Conservation (phyloP, 2,113 vertebrate species). For the Sapajus apella region DNA sequence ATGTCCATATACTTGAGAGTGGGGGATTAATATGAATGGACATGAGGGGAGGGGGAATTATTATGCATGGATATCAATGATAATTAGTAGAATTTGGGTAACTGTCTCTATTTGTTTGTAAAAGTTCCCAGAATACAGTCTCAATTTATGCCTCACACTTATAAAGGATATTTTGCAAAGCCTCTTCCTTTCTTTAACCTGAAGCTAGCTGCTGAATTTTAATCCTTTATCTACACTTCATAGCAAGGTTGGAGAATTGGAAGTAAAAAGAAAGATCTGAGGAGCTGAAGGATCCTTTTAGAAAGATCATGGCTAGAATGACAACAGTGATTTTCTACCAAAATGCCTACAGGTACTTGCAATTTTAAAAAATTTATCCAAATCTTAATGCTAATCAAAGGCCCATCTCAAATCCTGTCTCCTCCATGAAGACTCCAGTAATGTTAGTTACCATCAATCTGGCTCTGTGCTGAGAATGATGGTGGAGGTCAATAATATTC, state of each 20-base stretch:
- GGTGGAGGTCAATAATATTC: background rate
- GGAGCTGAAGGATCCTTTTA: background rate
- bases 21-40: background rate
- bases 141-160: background rate
- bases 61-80: background rate
- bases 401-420: background rate
- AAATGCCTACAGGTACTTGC: background rate
- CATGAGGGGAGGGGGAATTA: background rate
- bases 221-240: background rate
- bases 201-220: background rate
- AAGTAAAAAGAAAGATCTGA: background rate
- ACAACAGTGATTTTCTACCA: background rate
- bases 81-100: slow-evolving; percentile 4
- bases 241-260: background rate
- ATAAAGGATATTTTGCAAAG: background rate
- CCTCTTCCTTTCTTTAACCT: background rate
- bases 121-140: background rate
- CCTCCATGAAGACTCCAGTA: background rate
- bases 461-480: background rate
- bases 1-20: background rate
- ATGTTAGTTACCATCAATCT: background rate
- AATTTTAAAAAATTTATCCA: background rate
- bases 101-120: slow-evolving; percentile 20
- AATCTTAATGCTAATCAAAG: background rate
- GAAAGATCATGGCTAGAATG: background rate